Evolutionary conservation across 2,888 invertebrate species (phyloP).

Genomic region (Hymenopus coronatus): DNA sequence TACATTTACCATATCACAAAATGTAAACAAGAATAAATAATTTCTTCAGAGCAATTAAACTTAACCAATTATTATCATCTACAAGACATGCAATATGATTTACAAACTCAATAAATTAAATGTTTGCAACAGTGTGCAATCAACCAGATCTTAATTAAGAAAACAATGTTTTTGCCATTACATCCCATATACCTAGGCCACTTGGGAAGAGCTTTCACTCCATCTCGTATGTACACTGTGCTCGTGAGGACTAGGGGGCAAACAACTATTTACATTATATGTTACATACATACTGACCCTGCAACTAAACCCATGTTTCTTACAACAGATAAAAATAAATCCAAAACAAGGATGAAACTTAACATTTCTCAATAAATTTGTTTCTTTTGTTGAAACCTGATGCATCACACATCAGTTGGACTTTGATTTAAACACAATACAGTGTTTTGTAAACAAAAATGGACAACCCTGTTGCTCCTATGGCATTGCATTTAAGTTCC

Average conservation of each 20-base stretch:
- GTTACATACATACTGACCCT: not conserved
- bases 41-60: not conserved
- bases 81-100: not conserved
- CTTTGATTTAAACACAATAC: too few species aligned
- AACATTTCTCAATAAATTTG: too few species aligned
- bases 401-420: too few species aligned
- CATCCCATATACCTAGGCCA: constrained; percentile 8
- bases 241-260: constrained; percentile 7
- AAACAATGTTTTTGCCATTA: not conserved
- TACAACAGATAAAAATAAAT: too few species aligned
- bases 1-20: not conserved
- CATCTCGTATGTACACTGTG: constrained; percentile 10
- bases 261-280: constrained; percentile 6
- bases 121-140: not conserved
- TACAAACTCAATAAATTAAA: constrained; percentile 1
- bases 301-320: too few species aligned
- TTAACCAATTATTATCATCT: not conserved
- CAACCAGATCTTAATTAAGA: not conserved
- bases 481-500: too few species aligned
- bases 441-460: too few species aligned
- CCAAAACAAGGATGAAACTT: too few species aligned
- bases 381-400: too few species aligned
- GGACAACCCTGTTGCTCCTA: too few species aligned
- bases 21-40: not conserved
- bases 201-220: constrained; percentile 18